A percentile compares a stretch with the other conserved stretches of the same genome.
Evolutionary conservation across 2,888 invertebrate species (phyloP).

Genomic region (Alentia gelatinosa): DNA sequence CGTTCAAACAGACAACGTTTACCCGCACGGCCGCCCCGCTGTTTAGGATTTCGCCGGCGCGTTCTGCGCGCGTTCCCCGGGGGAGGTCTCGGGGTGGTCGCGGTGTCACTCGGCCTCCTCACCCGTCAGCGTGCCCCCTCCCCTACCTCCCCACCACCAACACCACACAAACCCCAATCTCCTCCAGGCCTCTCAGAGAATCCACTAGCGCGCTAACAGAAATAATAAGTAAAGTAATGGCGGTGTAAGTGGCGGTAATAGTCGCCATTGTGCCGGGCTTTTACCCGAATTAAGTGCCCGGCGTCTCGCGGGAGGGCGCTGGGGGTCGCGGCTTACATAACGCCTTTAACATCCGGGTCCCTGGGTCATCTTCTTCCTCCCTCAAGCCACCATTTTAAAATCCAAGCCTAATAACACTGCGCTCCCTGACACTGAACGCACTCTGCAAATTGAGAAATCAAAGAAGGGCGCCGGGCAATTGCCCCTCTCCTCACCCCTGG

Average conservation of each 20-base stretch:
- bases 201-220: too few relatives aligned
- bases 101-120: not conserved
- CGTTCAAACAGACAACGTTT: constrained; percentile 42
- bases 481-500: too few relatives aligned
- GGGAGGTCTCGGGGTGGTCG: not conserved
- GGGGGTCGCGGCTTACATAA: constrained; percentile 33
- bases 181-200: too few relatives aligned
- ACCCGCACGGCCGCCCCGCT: not conserved
- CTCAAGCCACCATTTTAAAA: too few relatives aligned
- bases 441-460: too few relatives aligned
- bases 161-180: not conserved
- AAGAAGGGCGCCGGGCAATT: too few relatives aligned
- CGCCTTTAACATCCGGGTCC: not conserved
- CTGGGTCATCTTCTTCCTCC: too few relatives aligned
- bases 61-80: not conserved
- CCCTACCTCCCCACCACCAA: not conserved
- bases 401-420: too few relatives aligned
- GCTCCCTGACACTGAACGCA: too few relatives aligned
- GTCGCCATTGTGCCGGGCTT: not conserved
- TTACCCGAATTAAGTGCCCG: constrained; percentile 41
- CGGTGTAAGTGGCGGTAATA: constrained; percentile 19
- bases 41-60: constrained; percentile 34
- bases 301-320: not conserved
- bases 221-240: constrained; percentile 52
- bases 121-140: not conserved